These are phyloP conservation scores for Alligator mississippiensis DNA, from an alignment of 2,113 vertebrate species.

Conservation along the genomic window DNA sequence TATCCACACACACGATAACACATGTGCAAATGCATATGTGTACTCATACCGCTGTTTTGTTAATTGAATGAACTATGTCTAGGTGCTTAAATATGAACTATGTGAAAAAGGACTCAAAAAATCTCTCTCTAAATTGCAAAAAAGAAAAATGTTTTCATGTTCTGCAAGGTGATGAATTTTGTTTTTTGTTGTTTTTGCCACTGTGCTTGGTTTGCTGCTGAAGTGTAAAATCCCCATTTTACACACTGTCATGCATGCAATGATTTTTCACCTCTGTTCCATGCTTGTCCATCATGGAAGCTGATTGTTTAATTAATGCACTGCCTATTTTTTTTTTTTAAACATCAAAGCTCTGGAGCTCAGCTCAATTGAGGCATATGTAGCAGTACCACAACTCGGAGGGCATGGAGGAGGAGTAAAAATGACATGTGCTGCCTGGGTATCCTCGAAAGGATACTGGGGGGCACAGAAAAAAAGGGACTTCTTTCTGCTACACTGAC, in stretches of 20 bases:
- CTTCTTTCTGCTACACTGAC: too few species aligned
- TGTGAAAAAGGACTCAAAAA: neutral
- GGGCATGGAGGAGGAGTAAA: neutral
- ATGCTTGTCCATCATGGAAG: neutral
- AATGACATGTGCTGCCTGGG: too few species aligned
- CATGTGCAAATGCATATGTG: too few species aligned
- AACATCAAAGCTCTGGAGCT: fast-evolving
- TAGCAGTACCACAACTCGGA: neutral
- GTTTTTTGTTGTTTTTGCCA: neutral
- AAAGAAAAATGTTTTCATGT: neutral
- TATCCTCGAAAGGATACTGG: too few species aligned
- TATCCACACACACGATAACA: too few species aligned
- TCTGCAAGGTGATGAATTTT: neutral
- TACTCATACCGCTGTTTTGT: neutral
- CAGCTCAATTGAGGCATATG: neutral
- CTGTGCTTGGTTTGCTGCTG: neutral
- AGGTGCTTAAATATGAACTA: neutral
- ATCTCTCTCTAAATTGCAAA: neutral
- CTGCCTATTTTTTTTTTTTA: neutral
- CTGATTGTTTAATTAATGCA: neutral
- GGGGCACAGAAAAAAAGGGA: too few species aligned
- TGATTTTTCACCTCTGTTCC: neutral
- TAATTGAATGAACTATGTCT: fast-evolving
- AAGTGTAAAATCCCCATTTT: neutral
- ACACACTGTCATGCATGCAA: neutral